Conservation (phyloP, 2,113 vertebrate genomes). For the Sinocyclocheilus grahami region DNA sequence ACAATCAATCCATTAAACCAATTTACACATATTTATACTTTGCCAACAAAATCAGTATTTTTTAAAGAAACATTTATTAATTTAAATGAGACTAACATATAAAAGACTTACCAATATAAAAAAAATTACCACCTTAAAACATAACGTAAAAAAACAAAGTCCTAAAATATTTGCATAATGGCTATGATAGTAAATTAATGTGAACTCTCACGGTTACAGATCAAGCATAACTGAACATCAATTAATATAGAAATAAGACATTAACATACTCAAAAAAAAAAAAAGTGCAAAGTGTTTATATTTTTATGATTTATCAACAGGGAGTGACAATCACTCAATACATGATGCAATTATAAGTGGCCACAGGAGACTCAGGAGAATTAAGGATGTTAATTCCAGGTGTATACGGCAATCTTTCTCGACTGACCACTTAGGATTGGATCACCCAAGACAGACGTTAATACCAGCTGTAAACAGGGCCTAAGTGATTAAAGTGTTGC, state of each 20-base stretch:
- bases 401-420: background rate
- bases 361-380: background rate
- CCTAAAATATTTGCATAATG: background rate
- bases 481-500: conserved; percentile 66
- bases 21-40: background rate
- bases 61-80: background rate
- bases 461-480: conserved; percentile 33
- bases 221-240: background rate
- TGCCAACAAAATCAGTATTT: background rate
- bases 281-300: background rate
- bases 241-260: background rate
- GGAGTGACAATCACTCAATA: background rate
- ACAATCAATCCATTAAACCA: background rate
- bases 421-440: background rate
- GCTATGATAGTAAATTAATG: background rate
- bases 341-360: background rate
- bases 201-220: background rate
- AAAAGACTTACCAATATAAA: background rate
- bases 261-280: background rate
- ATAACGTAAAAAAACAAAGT: background rate
- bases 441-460: conserved; percentile 5
- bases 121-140: background rate
- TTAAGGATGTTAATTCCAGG: background rate
- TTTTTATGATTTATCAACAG: background rate
- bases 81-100: background rate